Percentiles rank a stretch among this genome's conserved stretches.
Evolutionary conservation across 2,797 vertebrate genomes (phyloP).

Genomic region (Notoglanidium macrostoma): DNA sequence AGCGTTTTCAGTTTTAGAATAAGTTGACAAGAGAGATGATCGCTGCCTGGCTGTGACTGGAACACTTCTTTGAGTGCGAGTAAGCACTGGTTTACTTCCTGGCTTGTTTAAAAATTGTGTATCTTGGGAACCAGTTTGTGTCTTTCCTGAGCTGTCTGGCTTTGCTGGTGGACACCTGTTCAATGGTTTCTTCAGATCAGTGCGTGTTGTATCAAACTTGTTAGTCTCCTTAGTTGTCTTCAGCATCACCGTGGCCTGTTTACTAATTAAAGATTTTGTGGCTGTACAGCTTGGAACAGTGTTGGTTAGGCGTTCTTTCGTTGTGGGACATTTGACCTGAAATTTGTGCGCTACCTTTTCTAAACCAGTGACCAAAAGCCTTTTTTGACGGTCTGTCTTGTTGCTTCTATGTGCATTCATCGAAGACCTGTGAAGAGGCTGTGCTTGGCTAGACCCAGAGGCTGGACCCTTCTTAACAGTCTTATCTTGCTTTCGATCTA

Average conservation of each 20-base stretch:
- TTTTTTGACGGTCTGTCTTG: conserved; percentile 11
- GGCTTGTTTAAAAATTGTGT: neutral
- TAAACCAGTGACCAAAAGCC: neutral
- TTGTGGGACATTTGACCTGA: neutral
- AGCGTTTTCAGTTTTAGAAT: conserved; percentile 9
- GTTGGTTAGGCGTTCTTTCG: neutral
- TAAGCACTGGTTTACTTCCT: neutral
- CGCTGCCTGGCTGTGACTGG: neutral
- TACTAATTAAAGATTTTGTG: neutral
- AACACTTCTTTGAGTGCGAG: neutral
- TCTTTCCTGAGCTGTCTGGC: neutral
- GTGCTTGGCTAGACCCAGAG: neutral
- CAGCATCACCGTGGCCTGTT: neutral
- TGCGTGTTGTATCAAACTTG: neutral
- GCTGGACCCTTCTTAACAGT: conserved; percentile 5
- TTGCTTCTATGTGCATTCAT: neutral
- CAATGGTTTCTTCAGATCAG: conserved; percentile 1
- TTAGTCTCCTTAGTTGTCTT: neutral
- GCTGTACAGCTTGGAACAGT: neutral
- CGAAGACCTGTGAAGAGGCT: neutral
- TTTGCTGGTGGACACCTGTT: neutral
- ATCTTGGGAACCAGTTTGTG: conserved; percentile 7
- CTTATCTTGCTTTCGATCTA: neutral
- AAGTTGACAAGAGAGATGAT: neutral
- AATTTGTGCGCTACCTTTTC: neutral